Evolutionary conservation across 1,140 invertebrate species (phyloP).

Genomic region (Drosophila grimshawi): DNA sequence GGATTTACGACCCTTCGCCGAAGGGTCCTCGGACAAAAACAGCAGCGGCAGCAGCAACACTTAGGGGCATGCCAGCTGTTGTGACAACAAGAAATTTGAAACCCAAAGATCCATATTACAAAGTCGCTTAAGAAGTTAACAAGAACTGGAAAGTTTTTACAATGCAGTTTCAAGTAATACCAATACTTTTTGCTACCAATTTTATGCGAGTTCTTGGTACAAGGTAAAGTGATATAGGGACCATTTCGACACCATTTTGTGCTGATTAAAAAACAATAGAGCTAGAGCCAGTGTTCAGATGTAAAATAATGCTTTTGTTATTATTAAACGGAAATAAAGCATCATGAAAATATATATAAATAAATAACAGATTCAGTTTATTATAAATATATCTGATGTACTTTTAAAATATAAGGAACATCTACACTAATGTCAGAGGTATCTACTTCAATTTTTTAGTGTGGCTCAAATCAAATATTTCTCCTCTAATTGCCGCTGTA

Average conservation of each 20-base stretch:
- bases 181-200: conserved; percentile 29
- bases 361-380: neutral
- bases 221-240: conserved; percentile 23
- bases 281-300: neutral
- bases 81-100: conserved; percentile 72
- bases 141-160: conserved; percentile 27
- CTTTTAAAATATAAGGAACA: no score
- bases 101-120: conserved; percentile 39
- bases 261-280: neutral
- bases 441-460: no score
- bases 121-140: conserved; percentile 55
- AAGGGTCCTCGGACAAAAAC: conserved; percentile 16
- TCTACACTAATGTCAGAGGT: no score
- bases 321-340: no score
- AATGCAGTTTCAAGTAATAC: conserved; percentile 1
- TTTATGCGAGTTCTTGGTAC: conserved; percentile 34
- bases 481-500: no score
- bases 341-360: neutral
- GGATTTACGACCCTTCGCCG: conserved; percentile 69
- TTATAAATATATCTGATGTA: no score
- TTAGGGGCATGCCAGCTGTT: conserved; percentile 53
- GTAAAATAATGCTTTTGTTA: no score
- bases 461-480: no score
- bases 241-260: conserved; percentile 14
- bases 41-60: conserved; percentile 16